phyloP scores from a whole-genome alignment of 2,113 vertebrate genomes.

The Hassar affinis region DNA sequence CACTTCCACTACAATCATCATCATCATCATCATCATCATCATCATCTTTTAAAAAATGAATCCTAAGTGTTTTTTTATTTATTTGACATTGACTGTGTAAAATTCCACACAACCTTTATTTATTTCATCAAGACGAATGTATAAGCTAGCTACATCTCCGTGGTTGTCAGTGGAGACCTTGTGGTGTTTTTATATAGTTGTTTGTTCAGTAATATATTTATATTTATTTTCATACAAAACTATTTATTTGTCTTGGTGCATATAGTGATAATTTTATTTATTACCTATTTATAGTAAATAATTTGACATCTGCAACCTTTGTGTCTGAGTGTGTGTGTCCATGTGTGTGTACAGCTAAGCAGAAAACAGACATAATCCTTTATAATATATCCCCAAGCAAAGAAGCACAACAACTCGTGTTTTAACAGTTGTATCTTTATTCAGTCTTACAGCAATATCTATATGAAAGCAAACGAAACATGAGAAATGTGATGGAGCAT shows the following conservation, averaged over 20 bases:
- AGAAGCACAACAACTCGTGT: background rate
- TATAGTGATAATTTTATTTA: conserved; percentile 51
- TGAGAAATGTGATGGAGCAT: background rate
- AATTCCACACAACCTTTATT: conserved; percentile 24
- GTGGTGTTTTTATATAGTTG: conserved; percentile 18
- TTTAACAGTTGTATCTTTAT: conserved; percentile 2
- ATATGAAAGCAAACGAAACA: background rate
- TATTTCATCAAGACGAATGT: conserved; percentile 10
- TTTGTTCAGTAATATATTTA: conserved; percentile 6
- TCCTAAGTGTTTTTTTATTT: background rate
- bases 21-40: conserved; percentile 2
- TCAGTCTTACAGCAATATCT: conserved; percentile 3
- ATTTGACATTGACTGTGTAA: conserved; percentile 7
- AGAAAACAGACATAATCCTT: background rate
- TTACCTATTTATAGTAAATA: conserved; percentile 35
- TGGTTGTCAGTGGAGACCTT: background rate
- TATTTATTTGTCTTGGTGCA: conserved; percentile 57
- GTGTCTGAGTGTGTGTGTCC: background rate
- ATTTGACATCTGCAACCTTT: background rate
- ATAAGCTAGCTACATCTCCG: conserved; percentile 43
- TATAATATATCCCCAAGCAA: background rate
- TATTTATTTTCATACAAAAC: conserved; percentile 45
- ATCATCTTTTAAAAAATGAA: background rate
- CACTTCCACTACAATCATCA: conserved; percentile 16
- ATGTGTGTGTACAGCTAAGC: background rate